Percentiles rank a stretch among this genome's conserved stretches.
These are phyloP conservation scores for Hormiphora californensis DNA, from an alignment of 37 sponge, comb jelly and placozoan species.

Conservation along the genomic window DNA sequence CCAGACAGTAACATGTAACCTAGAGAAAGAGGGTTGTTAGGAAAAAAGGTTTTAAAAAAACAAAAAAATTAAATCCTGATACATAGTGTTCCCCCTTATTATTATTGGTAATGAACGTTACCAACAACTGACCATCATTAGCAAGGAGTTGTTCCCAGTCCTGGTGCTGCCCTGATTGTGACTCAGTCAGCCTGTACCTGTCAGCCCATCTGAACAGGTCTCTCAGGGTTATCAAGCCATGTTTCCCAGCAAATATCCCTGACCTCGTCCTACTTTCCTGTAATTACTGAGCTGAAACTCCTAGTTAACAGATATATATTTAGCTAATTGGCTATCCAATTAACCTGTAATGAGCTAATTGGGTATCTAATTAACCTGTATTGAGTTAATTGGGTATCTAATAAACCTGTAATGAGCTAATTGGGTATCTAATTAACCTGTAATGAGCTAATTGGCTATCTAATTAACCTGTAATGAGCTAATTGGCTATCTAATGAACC, in stretches of 20 bases:
- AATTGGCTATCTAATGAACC: no score
- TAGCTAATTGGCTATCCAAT: no score
- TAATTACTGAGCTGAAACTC: no score
- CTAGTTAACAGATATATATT: no score
- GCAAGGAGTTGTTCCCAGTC: constrained; percentile 98
- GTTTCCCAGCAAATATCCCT: constrained; percentile 94
- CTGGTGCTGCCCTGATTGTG: background rate
- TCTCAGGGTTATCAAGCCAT: constrained; percentile 89
- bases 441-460: no score
- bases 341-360: no score
- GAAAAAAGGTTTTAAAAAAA: background rate
- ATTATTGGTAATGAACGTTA: background rate
- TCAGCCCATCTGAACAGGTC: constrained; percentile 98
- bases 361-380: no score
- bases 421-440: no score
- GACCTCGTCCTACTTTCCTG: constrained; percentile 60
- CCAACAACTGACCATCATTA: constrained; percentile 78
- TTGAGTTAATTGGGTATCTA: no score
- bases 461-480: no score
- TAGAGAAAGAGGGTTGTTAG: background rate
- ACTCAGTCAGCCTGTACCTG: constrained; percentile 63
- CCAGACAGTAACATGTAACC: constrained; percentile 91
- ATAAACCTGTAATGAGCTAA: no score
- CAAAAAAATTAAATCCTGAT: background rate
- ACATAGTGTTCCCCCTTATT: background rate